Percentiles rank a stretch among this genome's conserved stretches.
Evolutionary conservation across 2,797 vertebrate species (phyloP).

Genomic region (Leptoclinus maculatus): DNA sequence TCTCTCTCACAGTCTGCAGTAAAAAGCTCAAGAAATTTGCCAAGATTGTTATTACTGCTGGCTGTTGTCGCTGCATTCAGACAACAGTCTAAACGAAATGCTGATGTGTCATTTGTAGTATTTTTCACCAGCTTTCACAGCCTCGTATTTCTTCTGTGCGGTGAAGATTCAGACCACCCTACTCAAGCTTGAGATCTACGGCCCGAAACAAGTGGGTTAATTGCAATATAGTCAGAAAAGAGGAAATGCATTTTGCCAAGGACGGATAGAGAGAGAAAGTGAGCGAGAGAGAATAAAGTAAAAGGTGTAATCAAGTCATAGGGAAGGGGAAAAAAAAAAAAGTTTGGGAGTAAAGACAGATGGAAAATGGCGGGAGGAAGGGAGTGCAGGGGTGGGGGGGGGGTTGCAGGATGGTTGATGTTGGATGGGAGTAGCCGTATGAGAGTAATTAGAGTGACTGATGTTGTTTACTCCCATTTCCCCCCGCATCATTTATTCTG

Average conservation of each 20-base stretch:
- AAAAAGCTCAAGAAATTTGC: conserved; percentile 33
- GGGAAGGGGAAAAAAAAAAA: conserved; percentile 12
- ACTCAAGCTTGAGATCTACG: conserved; percentile 7
- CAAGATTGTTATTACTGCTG: conserved; percentile 57
- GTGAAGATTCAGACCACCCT: conserved; percentile 43
- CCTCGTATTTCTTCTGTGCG: conserved; percentile 33
- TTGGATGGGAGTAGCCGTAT: conserved; percentile 75
- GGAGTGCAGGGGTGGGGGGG: conserved; percentile 37
- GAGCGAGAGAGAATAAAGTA: conserved; percentile 17
- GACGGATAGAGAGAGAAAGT: conserved; percentile 21
- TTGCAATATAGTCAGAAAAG: not conserved
- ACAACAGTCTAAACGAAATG: conserved; percentile 39
- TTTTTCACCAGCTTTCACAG: conserved; percentile 44
- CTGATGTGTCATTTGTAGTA: conserved; percentile 42
- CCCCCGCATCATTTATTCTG: conserved; percentile 84
- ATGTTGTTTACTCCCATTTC: conserved; percentile 86
- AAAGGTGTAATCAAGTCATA: conserved; percentile 48
- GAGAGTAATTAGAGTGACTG: conserved; percentile 83
- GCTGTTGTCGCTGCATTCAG: conserved; percentile 45
- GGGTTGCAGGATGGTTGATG: conserved; percentile 57
- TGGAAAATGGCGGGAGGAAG: conserved; percentile 63
- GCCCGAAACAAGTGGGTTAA: not conserved
- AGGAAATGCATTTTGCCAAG: not conserved
- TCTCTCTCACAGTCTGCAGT: conserved; percentile 34
- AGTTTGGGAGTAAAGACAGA: conserved; percentile 58